Evolutionary conservation across 2,888 invertebrate species (phyloP).

Genomic region (Euzophera pinguis): DNA sequence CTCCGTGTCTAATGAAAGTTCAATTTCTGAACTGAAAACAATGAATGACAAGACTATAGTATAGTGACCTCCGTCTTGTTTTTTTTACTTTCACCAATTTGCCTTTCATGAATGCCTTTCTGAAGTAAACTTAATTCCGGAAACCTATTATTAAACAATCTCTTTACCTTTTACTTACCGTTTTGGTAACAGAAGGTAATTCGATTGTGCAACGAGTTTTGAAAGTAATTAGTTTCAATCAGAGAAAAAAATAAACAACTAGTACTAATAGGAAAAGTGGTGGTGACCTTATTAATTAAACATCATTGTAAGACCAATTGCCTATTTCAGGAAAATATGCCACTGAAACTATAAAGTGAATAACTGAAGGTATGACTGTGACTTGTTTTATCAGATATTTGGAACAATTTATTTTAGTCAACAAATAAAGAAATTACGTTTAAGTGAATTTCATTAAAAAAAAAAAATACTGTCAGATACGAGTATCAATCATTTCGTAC

Average conservation of each 20-base stretch:
- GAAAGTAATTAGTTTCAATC: conserved; percentile 14
- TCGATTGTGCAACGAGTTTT: conserved; percentile 31
- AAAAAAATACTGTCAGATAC: no score
- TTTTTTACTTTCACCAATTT: no score
- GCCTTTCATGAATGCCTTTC: conserved; percentile 61
- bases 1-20: conserved; percentile 19
- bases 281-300: neutral
- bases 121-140: conserved; percentile 62
- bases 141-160: conserved; percentile 52
- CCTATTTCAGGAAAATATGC: neutral
- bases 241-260: conserved; percentile 11
- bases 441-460: no score
- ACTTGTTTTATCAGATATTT: no score
- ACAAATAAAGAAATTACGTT: no score
- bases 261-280: neutral
- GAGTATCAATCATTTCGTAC: no score
- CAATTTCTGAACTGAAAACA: neutral
- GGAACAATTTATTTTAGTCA: no score
- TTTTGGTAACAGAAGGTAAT: conserved; percentile 55
- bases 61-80: conserved; percentile 45
- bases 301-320: neutral
- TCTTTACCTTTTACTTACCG: conserved; percentile 51
- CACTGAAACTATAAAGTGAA: no score
- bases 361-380: no score
- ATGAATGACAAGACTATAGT: neutral